Evolutionary conservation across 2,113 vertebrate species (phyloP), one percentile per base, ranked within the genome.

Genomic region (Ploceus nigricollis): DNA sequence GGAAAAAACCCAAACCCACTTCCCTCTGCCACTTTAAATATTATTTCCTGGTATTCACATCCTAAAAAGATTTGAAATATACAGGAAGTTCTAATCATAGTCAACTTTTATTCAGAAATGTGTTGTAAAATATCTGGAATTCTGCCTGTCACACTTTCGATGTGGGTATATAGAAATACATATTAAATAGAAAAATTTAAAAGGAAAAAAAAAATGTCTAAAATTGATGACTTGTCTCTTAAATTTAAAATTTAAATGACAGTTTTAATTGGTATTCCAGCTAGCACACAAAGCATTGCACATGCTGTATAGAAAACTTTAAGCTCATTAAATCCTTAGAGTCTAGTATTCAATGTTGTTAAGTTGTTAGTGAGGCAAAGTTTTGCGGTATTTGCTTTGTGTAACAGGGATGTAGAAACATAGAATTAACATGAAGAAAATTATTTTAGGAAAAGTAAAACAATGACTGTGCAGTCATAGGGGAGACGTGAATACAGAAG

Each of bases 51-150:
- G 6, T 37, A 39, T 83, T 37, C 25, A 53, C 15, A n/a, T 73
- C 21, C 30, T 71, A 44, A 56, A 89, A 82, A 9, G 5, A 56
- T 51, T 90, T 68, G 23, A 71, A 82, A 60, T 84, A 9, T 48
- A n/a, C 9, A 45, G 15, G 19, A 2, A 22, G 18, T 64, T 79
- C 35, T 68, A 48, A 60, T 91, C 15, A 47, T 17, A 86, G 33
- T 60, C 44, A 45, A 15, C 6, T 63, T 83, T 79, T 86, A 47
- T 71, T 68, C 22, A 35, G 35, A 64, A 22, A 40, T 11, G 7
- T 58, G 8, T 45, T 89, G 47, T 87, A 51, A 93, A 95, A 69
- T 82, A 39, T 20, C 33, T 88, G 75, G 57, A 77, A 82, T 82
- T 40, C 18, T 88, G 13, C 23, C 37, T 58, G 16, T 33, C n/a